Evolutionary conservation across 2,113 vertebrate species (phyloP), one percentile per base, ranked within the genome.

Genomic region (Egretta garzetta): DNA sequence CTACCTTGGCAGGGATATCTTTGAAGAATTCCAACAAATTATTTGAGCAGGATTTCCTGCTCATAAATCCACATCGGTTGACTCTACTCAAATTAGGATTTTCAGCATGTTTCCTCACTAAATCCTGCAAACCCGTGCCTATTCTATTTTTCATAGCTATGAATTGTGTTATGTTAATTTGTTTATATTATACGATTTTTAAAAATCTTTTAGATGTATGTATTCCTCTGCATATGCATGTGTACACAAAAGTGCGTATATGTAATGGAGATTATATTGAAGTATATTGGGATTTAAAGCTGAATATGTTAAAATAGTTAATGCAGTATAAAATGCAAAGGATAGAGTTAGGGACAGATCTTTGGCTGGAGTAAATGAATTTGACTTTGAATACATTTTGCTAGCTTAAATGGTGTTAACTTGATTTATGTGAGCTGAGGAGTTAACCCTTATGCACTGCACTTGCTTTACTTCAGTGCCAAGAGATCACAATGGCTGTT

Each of bases 351-450:
- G 95, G 96, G 96, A 97, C 93, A 97, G 91, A 97, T 97, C 87
- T 96, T 96, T 96, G 94, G 94, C 95, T 95, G 81, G 50, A 97
- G 93, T 96, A 93, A 96, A 96, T 86, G 95, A 95, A 93, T 96
- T 97, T 97, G 94, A 93, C 94, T 97, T 97, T 92, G 95, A 95
- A 94, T 94, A 94, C 79, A 60, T 96, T 97, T 96, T 90, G 59
- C 89, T 94, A 96, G 94, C 95, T 96, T 96, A 96, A 96, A 95
- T 79, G 91, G 93, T 96, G 95, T 96, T 97, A 97, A 93, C 77
- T 96, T 95, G 93, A 96, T 97, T 94, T 96, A 80, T 95, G 94
- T 93, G 85, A 88, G 93, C 71, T 86, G 93, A 73, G 77, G 93
- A 97, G 81, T 96, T 97, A 95, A 96, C 97, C 89, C 93, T 94